phyloP scores from a whole-genome alignment of 2,113 vertebrate species.

The Alethe castanea region DNA sequence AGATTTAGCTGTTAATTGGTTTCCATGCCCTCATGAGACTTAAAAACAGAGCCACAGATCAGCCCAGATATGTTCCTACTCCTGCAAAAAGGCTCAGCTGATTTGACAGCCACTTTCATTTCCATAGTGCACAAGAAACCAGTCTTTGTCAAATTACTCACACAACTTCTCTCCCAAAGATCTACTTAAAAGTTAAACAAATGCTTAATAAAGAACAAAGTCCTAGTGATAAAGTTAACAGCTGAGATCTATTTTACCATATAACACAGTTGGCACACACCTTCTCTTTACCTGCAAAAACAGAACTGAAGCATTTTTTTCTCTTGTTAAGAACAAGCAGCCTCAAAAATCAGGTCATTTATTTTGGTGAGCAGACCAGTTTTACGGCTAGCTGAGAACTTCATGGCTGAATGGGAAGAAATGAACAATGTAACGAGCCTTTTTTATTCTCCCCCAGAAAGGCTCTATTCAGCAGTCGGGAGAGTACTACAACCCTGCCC shows the following conservation, averaged over 20 bases:
- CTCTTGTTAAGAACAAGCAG: not conserved
- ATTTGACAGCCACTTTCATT: not conserved
- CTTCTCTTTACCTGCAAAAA: not conserved
- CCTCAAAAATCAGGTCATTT: not conserved
- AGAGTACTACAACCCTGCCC: not conserved
- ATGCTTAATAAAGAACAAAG: not conserved
- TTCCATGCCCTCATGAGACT: not conserved
- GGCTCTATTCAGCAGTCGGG: not conserved
- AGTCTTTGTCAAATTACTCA: not conserved
- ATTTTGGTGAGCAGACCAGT: not conserved
- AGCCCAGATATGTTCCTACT: not conserved
- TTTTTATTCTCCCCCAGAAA: not conserved
- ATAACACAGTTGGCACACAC: not conserved
- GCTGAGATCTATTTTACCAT: not conserved
- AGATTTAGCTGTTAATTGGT: conserved; percentile 12
- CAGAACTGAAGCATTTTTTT: not conserved
- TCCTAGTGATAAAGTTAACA: not conserved
- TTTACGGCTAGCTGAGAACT: not conserved
- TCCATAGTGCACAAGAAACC: not conserved
- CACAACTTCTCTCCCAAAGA: not conserved
- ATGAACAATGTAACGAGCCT: not conserved
- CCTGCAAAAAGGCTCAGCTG: not conserved
- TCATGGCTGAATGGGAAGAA: not conserved
- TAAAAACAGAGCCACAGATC: not conserved
- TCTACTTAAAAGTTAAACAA: not conserved